A percentile compares a stretch with the other conserved stretches of the same genome.
Conservation (phyloP, 2,113 vertebrate genomes). For the Macrotis lagotis region DNA sequence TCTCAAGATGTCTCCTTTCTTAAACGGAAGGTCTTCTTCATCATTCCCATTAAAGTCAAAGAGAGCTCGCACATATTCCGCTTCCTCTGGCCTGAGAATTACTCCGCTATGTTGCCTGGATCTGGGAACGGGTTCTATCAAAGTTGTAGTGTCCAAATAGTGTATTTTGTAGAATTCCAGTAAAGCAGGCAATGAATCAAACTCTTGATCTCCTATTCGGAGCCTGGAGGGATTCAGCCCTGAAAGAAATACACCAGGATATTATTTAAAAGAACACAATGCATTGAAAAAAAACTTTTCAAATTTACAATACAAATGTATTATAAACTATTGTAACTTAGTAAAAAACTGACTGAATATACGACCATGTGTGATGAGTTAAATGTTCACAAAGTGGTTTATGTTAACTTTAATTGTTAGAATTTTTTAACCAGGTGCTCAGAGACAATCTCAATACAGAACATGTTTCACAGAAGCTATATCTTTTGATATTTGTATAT, state of each 20-base stretch:
- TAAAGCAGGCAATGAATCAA: conserved; percentile 95
- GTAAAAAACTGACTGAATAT: not conserved
- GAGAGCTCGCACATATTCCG: conserved; percentile 94
- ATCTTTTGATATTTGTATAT: not conserved
- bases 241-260: conserved; percentile 78
- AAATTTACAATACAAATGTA: conserved; percentile 25
- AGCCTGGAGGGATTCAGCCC: conserved; percentile 90
- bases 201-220: conserved; percentile 99
- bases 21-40: conserved; percentile 98
- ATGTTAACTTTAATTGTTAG: not conserved
- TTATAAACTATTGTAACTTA: not conserved
- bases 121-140: conserved; percentile 96
- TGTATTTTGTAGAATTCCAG: conserved; percentile 99
- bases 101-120: conserved; percentile 90
- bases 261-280: conserved; percentile 72
- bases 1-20: conserved; percentile 95
- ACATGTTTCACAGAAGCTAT: conserved; percentile 3
- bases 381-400: not conserved
- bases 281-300: conserved; percentile 19
- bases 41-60: conserved; percentile 99
- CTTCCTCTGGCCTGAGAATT: conserved; percentile 91
- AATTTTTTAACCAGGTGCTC: not conserved
- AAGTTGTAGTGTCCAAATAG: conserved; percentile 99
- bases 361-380: not conserved
- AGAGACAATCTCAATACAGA: conserved; percentile 8